phyloP scores from a whole-genome alignment of 1,140 invertebrate genomes.

The Gonioctena quinquepunctata region DNA sequence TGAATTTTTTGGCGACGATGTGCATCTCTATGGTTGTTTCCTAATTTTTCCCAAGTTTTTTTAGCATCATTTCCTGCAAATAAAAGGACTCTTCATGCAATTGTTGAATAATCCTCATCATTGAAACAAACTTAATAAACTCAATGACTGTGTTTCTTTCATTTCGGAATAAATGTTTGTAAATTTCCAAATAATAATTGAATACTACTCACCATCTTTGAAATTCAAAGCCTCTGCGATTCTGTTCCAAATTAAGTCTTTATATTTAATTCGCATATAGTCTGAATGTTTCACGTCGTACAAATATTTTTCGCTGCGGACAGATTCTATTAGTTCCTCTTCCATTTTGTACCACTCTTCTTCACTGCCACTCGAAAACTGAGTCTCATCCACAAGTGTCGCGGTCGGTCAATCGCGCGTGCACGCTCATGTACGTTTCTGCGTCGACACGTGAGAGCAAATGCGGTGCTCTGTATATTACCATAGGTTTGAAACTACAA shows the following conservation, averaged over 20 bases:
- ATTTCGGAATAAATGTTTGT: not conserved
- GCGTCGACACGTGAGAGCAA: not conserved
- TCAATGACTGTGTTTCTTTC: not conserved
- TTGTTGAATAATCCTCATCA: not conserved
- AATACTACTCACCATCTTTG: slow-evolving; percentile 14
- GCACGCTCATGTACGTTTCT: not conserved
- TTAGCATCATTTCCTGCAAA: slow-evolving; percentile 7
- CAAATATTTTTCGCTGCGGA: slow-evolving; percentile 3
- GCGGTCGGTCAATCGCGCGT: not conserved
- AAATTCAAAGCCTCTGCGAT: slow-evolving; percentile 17
- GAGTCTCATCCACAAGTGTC: too few species aligned
- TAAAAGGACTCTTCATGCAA: too few species aligned
- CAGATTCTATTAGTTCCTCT: slow-evolving; percentile 28
- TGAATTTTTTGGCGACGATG: not conserved
- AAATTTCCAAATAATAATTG: not conserved
- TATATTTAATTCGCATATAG: slow-evolving; percentile 25
- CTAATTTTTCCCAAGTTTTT: slow-evolving; percentile 9
- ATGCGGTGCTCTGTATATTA: not conserved
- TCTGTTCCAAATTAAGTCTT: slow-evolving; percentile 19
- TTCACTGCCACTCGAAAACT: slow-evolving; percentile 1
- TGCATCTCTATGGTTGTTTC: slow-evolving; percentile 5
- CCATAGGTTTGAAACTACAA: not conserved
- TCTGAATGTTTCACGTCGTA: slow-evolving; percentile 19
- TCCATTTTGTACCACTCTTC: slow-evolving; percentile 6
- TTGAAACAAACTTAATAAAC: not conserved